Evolutionary conservation across 30 jellyfish, hydroid and myxozoan species (phyloP).

Genomic region (Catostylus mosaicus): DNA sequence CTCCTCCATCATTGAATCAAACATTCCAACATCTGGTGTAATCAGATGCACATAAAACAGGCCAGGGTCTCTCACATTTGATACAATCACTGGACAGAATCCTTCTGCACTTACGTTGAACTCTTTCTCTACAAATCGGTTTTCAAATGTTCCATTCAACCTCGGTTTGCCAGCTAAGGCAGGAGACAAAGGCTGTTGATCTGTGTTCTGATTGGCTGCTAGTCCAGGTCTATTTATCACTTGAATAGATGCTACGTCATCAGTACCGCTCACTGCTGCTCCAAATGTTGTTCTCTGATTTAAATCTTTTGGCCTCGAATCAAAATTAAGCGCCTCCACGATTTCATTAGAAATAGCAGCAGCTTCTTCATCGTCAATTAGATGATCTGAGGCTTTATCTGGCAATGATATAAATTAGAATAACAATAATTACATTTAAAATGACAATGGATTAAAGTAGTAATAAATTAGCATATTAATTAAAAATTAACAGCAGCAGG

Average conservation of each 20-base stretch:
- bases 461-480: too few species aligned
- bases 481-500: too few species aligned
- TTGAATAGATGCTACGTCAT: not conserved
- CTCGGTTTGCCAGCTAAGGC: not conserved
- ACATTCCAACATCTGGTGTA: constrained; percentile 78
- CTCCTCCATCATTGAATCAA: constrained; percentile 64
- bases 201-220: not conserved
- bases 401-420: too few species aligned
- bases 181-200: not conserved
- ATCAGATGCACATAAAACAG: constrained; percentile 83
- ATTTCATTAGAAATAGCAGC: not conserved
- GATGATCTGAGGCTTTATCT: constrained; percentile 16
- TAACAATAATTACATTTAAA: too few species aligned
- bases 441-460: too few species aligned
- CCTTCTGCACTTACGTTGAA: constrained; percentile 66
- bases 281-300: not conserved
- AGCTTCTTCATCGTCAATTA: not conserved
- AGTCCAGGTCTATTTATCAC: not conserved
- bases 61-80: constrained; percentile 84
- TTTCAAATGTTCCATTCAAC: constrained; percentile 58
- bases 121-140: constrained; percentile 39
- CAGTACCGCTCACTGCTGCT: not conserved
- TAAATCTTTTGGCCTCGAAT: not conserved
- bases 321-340: not conserved
- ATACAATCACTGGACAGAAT: constrained; percentile 79